Base-by-base conservation (phyloP, 2,797 vertebrate species). In the Phrynocephalus guinanensis region DNA sequence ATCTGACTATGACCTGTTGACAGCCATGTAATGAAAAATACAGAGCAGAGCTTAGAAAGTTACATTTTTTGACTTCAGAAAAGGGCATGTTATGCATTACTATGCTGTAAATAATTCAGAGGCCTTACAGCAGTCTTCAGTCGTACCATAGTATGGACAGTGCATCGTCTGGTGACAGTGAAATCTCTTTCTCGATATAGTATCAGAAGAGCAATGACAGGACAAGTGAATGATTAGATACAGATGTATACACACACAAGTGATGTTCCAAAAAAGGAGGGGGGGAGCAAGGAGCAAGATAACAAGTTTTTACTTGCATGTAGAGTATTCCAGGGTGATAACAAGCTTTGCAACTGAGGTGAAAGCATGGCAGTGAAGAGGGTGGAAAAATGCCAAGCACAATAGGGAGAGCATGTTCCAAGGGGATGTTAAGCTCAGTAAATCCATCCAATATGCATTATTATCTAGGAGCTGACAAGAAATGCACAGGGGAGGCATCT, bases 391-490 rank as follows among this genome's bases (percentile, higher is more conserved):
- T 88, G 87, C 60, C 70, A 88, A 75, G 83, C 70, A 73, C 75
- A 60, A 30, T 3, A 83, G 70, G 87, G 67, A 72, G 67, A 79
- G 30, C 5, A 9, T 50, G 28, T 84, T 88, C 75, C n/a, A 79
- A 83, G 68, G 67, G 68, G 52, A 84, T 71, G 18, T 75, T 72
- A 88, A 79, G 82, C 82, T 79, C 82, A 63, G 82, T 79, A 88
- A 84, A 88, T 79, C 50, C 52, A 79, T 84, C 82, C 87, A 88
- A 88, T 82, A 79, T 88, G 75, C 82, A 72, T 63, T 82, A 71
- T 82, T 82, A 87, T 87, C 79, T 87, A 52, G 71, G 60, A 80
- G 86, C 56, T 88, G 52, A 88, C 82, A 88, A 84, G 67, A 71
- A 83, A 78, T 48, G 30, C 87, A 84, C 75, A 79, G 28, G 66